phyloP scores from a whole-genome alignment of 2,797 vertebrate species.

The Carcharodon carcharias region DNA sequence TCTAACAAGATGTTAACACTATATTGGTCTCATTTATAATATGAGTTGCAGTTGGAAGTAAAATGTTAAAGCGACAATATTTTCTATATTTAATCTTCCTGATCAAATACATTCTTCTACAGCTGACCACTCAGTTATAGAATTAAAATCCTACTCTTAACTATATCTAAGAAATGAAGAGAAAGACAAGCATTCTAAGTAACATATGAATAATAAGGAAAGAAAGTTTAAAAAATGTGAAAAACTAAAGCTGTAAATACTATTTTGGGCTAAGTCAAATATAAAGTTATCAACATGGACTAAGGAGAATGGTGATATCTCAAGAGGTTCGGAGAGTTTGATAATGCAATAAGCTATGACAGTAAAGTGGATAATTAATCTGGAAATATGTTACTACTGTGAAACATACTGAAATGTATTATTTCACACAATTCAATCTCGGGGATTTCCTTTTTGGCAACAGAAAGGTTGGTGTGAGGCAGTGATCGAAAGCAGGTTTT shows the following conservation, averaged over 20 bases:
- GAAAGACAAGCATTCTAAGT: background rate
- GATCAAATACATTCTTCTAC: background rate
- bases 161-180: background rate
- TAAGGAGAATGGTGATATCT: background rate
- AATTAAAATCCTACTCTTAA: background rate
- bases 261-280: background rate
- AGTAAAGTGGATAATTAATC: background rate
- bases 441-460: background rate
- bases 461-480: too few relatives aligned
- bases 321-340: background rate
- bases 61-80: background rate
- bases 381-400: background rate
- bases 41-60: background rate
- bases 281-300: background rate
- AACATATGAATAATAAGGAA: background rate
- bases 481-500: background rate
- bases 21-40: background rate
- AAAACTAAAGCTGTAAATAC: background rate
- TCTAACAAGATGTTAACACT: background rate
- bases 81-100: background rate
- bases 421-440: background rate
- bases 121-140: too few relatives aligned
- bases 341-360: background rate
- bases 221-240: background rate
- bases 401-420: background rate